Evolutionary conservation across 1,140 invertebrate genomes (phyloP).

Genomic region (Drosophila nigromelanica): DNA sequence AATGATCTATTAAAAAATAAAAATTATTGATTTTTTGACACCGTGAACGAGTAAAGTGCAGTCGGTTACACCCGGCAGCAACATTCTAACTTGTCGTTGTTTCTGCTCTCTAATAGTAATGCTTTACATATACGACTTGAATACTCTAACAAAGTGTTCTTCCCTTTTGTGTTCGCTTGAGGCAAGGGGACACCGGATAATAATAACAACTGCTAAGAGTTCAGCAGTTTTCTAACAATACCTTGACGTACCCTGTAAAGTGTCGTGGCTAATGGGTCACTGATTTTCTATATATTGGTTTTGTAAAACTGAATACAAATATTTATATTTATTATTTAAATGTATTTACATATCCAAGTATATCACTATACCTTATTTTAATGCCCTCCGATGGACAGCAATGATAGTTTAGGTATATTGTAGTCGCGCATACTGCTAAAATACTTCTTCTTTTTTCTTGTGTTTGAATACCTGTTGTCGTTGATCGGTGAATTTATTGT

Average conservation of each 20-base stretch:
- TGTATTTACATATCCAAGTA: too few species aligned
- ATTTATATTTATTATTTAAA: too few species aligned
- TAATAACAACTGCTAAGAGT: slow-evolving; percentile 4
- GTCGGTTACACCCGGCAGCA: too few species aligned
- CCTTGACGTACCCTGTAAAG: slow-evolving; percentile 9
- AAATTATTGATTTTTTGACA: too few species aligned
- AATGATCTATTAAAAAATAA: too few species aligned
- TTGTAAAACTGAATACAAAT: too few species aligned
- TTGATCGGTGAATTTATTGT: slow-evolving; percentile 27
- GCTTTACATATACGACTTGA: not conserved
- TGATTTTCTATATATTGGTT: too few species aligned
- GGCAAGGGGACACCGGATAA: slow-evolving; percentile 15
- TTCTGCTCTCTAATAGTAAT: not conserved
- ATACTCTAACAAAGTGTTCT: slow-evolving; percentile 16
- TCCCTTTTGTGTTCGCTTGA: not conserved
- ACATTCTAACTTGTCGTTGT: not conserved
- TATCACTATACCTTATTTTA: too few species aligned
- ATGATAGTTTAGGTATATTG: not conserved
- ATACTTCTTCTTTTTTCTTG: slow-evolving; percentile 4
- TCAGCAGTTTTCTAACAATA: not conserved
- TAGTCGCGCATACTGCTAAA: not conserved
- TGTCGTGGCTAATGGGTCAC: not conserved
- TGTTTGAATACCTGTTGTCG: slow-evolving; percentile 22
- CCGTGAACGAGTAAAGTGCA: too few species aligned
- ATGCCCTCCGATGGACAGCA: too few species aligned